Percentiles rank a stretch among this genome's conserved stretches.
Conservation (phyloP, 2,113 vertebrate species). For the Sminthopsis crassicaudata region DNA sequence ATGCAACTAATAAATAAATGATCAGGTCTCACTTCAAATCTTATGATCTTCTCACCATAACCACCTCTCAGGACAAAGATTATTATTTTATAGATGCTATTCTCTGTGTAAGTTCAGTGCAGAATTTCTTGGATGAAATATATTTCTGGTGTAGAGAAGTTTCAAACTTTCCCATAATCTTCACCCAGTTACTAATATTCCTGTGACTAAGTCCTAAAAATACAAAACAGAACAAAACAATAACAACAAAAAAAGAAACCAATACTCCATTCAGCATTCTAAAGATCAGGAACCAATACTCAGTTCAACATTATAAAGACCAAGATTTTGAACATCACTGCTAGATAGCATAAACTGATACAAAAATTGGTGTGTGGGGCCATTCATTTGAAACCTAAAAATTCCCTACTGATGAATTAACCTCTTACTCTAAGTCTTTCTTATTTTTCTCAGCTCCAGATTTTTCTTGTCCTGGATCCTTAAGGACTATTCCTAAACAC, state of each 20-base stretch:
- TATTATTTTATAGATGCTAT: not conserved
- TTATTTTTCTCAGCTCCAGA: slow-evolving; percentile 12
- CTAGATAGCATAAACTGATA: not conserved
- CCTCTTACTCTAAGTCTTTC: not conserved
- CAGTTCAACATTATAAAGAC: not conserved
- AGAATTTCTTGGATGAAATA: not conserved
- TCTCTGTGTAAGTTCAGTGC: not conserved
- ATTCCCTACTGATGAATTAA: not conserved
- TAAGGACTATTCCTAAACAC: not conserved
- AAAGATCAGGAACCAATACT: not conserved
- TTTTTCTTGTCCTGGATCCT: too few species aligned
- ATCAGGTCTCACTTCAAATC: not conserved
- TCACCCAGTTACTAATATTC: not conserved
- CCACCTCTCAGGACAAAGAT: not conserved
- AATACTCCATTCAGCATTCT: not conserved
- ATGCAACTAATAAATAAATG: not conserved
- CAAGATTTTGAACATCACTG: not conserved
- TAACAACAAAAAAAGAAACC: not conserved
- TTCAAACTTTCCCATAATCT: not conserved
- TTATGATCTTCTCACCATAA: not conserved
- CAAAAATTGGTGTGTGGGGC: not conserved
- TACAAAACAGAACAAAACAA: too few species aligned
- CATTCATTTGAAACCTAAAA: not conserved
- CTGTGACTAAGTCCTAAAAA: not conserved
- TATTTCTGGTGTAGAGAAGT: not conserved